phyloP scores from a whole-genome alignment of 2,888 invertebrate species.

The Microplitis deprimator region DNA sequence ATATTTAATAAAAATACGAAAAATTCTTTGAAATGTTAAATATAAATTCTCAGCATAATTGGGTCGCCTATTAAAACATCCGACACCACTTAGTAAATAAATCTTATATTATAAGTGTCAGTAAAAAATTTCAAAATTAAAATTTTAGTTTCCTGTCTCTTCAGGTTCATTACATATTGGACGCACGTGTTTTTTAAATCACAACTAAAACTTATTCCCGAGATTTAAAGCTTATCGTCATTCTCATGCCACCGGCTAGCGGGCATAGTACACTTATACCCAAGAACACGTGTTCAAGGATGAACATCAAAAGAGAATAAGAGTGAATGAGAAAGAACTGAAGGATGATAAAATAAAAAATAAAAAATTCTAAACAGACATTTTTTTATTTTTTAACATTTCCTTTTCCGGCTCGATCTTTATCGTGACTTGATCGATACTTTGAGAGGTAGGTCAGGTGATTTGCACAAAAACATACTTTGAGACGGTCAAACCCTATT shows the following conservation, averaged over 20 bases:
- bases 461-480: neutral
- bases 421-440: neutral
- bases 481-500: neutral
- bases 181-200: neutral
- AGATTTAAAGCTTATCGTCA: neutral
- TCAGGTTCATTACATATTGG: neutral
- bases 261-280: neutral
- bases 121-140: neutral
- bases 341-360: neutral
- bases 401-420: neutral
- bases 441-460: neutral
- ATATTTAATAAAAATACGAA: too few relatives aligned
- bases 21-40: too few relatives aligned
- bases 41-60: too few relatives aligned
- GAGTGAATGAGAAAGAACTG: neutral
- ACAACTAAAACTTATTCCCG: neutral
- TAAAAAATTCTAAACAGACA: neutral
- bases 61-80: too few relatives aligned
- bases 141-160: neutral
- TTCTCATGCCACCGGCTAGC: neutral
- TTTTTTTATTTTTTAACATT: neutral
- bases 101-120: neutral
- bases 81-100: neutral
- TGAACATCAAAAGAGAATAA: neutral
- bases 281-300: constrained; percentile 1